Percentiles rank a stretch among this genome's conserved stretches.
These are phyloP conservation scores for Pipistrellus kuhlii DNA, from an alignment of 2,797 vertebrate species.

Conservation along the genomic window DNA sequence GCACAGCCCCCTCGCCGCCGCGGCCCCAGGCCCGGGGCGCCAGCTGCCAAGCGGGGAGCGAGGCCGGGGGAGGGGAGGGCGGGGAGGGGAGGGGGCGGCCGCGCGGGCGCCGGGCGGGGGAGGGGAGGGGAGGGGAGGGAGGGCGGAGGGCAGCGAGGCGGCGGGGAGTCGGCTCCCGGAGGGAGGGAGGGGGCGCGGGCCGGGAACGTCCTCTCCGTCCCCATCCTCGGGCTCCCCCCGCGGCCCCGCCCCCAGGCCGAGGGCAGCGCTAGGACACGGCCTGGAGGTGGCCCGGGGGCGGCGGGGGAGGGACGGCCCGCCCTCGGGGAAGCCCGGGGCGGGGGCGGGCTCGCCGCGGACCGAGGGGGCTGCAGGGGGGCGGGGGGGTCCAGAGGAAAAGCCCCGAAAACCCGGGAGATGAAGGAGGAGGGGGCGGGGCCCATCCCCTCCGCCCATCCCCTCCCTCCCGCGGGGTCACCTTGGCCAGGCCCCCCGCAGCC, in stretches of 20 bases:
- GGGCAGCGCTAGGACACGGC: slow-evolving; percentile 76
- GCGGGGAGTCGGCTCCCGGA: slow-evolving; percentile 12
- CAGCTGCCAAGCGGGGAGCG: slow-evolving; percentile 82
- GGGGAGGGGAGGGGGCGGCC: slow-evolving; percentile 66
- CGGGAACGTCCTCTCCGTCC: not conserved
- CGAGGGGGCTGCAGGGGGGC: not conserved
- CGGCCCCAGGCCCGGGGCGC: slow-evolving; percentile 82
- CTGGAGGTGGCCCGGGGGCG: slow-evolving; percentile 39
- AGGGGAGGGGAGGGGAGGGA: not conserved
- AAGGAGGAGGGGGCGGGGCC: slow-evolving; percentile 66
- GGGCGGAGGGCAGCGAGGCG: not conserved
- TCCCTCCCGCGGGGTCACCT: slow-evolving; percentile 76
- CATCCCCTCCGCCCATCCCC: slow-evolving; percentile 39
- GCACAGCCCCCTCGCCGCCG: slow-evolving; percentile 73
- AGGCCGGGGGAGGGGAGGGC: not conserved
- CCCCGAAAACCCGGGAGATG: slow-evolving; percentile 28
- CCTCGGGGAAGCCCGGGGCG: slow-evolving; percentile 71
- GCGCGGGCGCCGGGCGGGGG: slow-evolving; percentile 12
- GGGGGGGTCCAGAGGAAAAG: slow-evolving; percentile 54
- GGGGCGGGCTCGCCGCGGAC: not conserved
- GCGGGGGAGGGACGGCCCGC: slow-evolving; percentile 28
- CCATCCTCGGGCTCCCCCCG: not conserved
- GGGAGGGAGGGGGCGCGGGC: slow-evolving; percentile 20
- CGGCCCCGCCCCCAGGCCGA: slow-evolving; percentile 76
- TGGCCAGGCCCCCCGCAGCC: slow-evolving; percentile 73